A percentile compares a stretch with the other conserved stretches of the same genome.
These are phyloP conservation scores for Drosophila orosa DNA, from an alignment of 1,140 invertebrate species.

Conservation along the genomic window DNA sequence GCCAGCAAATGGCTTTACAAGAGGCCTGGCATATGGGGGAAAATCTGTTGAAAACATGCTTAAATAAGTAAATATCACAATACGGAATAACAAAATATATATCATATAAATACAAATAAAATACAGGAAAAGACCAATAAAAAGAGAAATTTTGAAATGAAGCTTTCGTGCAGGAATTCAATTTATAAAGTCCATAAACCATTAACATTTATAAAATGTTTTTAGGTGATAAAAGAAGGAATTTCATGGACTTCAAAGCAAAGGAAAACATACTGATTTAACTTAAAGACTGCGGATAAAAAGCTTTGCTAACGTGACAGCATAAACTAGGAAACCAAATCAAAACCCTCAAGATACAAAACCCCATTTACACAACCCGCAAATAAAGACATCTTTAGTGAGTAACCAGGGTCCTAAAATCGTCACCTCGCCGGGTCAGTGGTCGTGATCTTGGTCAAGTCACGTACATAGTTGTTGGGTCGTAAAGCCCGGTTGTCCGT, in stretches of 20 bases:
- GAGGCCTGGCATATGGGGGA: no score
- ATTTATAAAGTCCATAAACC: neutral
- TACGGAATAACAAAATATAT: no score
- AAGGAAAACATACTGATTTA: neutral
- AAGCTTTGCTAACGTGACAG: neutral
- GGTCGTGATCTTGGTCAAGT: slow-evolving; percentile 49
- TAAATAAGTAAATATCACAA: neutral
- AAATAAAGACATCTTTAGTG: slow-evolving; percentile 7
- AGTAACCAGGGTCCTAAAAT: slow-evolving; percentile 29
- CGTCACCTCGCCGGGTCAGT: slow-evolving; percentile 38
- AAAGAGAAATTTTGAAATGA: neutral
- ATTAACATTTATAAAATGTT: neutral
- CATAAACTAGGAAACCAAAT: slow-evolving; percentile 12
- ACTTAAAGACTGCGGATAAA: neutral
- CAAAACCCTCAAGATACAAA: neutral
- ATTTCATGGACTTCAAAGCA: neutral
- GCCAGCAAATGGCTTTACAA: no score
- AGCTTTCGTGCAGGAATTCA: slow-evolving; percentile 1
- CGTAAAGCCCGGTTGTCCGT: slow-evolving; percentile 29
- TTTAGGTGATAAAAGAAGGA: neutral
- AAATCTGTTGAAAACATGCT: neutral
- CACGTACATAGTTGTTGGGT: slow-evolving; percentile 39
- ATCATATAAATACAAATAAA: neutral
- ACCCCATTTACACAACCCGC: slow-evolving; percentile 23
- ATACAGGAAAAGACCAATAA: slow-evolving; percentile 1